Base-by-base conservation (phyloP, 1,140 invertebrate species). In the Hirudo medicinalis region DNA sequence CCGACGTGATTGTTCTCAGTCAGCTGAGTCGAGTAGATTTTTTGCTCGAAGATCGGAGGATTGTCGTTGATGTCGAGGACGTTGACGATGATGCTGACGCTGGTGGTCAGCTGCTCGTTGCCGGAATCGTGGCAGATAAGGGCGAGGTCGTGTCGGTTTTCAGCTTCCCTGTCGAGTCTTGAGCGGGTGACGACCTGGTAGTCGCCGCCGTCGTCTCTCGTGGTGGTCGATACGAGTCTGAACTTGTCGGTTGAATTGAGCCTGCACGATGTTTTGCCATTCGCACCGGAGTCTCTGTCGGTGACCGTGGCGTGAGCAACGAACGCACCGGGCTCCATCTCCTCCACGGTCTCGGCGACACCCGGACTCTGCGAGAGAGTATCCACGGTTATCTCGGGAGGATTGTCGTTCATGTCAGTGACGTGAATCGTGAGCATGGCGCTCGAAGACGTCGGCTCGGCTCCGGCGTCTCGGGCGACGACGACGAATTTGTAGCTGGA, bases 21-120 rank as follows among this genome's bases (percentile, higher is more conserved):
- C 25, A 80, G 71, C 29, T 74, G 76, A 22, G 76, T 77, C 22
- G 87, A 82, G 75, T 95, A 97, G 20, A 87, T 83, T 0, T 86
- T 78, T 67, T 90, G 86, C 11, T 88, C 80, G 78, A 98, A 94
- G 76, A 87, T 86, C 0, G 93, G 94, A 6, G 89, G 80, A 80
- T 97, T 93, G 80, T 99, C 94, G 79, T 99, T 99, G 0, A 90
- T 88, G 80, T 99, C 94, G 20, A 88, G 85, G 19, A 98, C 88
- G 76, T 90, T 87, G 54, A 97, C 89, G 77, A 89, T 89, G 1
- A 97, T 89, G 22, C 88, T 22, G 22, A 32, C 22, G 19, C 22
- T 32, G 57, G 3, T 63, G 1, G 57, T 25, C 9, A 63, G 19
- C 29, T 90, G 90, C 13, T 79, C 77, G 1, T 68, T 66, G 0